Evolutionary conservation across 2,797 vertebrate genomes (phyloP), one percentile per base, ranked within the genome.

Genomic region (Parotocinclus haroldoi): DNA sequence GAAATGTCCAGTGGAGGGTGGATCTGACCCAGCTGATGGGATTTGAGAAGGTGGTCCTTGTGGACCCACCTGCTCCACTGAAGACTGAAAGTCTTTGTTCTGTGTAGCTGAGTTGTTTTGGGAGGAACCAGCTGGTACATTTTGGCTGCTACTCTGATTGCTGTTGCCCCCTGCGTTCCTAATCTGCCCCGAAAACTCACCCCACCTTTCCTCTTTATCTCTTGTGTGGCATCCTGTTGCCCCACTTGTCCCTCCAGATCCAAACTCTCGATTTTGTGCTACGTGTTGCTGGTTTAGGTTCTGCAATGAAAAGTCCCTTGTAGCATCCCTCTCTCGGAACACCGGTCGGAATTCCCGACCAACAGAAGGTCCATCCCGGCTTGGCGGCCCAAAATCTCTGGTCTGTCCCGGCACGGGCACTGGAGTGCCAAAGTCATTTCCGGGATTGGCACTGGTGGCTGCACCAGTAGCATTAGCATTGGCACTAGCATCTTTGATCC

Each of bases 301-400:
- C 73, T 81, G 78, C 60, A 86, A 69, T 67, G 87, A 78, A 74
- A 90, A 91, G 10, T 82, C 81, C 55, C 82, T 81, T 9, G 78
- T 78, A 18, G 66, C 88, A 63, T 93, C 93, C 68, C 92, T 88
- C 36, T 95, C 95, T 62, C 93, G 89, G 63, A 89, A 90, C 55
- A 83, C 79, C 10, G 84, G 78, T 70, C 81, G 87, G 78, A 88
- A 90, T 79, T 91, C 90, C 83, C 88, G 87, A 48, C 83, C 84
- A 84, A 75, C 71, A 76, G 69, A 81, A 40, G 88, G 71, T 57
- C 82, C 85, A 19, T 91, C 91, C 72, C 90, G 83, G n/a, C 75
- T 85, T 73, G 86, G 77, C 73, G 75, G 72, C 73, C 72, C 46
- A 69, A 86, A 91, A 27, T 91, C 90, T 39, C 89, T 80, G 51